A percentile compares a stretch with the other conserved stretches of the same genome.
Evolutionary conservation across 1,140 invertebrate species (phyloP).

Genomic region (Drosophila pallidifrons): DNA sequence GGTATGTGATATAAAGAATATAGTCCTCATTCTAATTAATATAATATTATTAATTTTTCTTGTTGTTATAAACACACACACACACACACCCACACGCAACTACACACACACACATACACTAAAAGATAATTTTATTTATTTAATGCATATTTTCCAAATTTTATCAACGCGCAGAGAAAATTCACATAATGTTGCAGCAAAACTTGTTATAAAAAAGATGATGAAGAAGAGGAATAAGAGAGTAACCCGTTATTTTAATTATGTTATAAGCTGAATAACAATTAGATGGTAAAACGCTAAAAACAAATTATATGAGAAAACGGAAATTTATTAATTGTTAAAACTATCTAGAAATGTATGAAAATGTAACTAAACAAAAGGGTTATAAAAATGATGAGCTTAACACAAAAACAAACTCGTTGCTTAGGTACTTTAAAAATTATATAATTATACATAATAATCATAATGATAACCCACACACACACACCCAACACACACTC

Average conservation of each 20-base stretch:
- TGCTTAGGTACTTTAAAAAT: slow-evolving; percentile 51
- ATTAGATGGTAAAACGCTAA: slow-evolving; percentile 12
- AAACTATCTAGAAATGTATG: slow-evolving; percentile 22
- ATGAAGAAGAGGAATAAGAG: neutral
- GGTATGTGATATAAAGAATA: slow-evolving; percentile 84
- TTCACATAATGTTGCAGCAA: slow-evolving; percentile 44
- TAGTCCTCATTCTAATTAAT: slow-evolving; percentile 84
- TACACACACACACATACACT: slow-evolving; percentile 29
- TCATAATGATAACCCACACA: slow-evolving; percentile 7
- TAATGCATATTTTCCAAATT: slow-evolving; percentile 59
- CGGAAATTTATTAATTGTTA: slow-evolving; percentile 37
- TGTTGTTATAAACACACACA: slow-evolving; percentile 47
- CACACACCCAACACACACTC: slow-evolving; percentile 26
- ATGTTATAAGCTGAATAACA: slow-evolving; percentile 34
- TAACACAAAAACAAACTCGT: slow-evolving; percentile 41
- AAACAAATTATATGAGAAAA: slow-evolving; percentile 21
- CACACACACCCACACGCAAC: slow-evolving; percentile 13
- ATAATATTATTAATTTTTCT: slow-evolving; percentile 65
- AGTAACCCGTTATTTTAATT: slow-evolving; percentile 31
- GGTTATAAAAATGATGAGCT: slow-evolving; percentile 41
- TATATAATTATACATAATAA: slow-evolving; percentile 3
- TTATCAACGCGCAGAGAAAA: slow-evolving; percentile 27
- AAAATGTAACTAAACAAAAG: slow-evolving; percentile 38
- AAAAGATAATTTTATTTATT: slow-evolving; percentile 69
- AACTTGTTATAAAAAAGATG: slow-evolving; percentile 66